Percentiles rank a stretch among this genome's conserved stretches.
Evolutionary conservation across 53 echinoderm and acorn worm genomes (phyloP).

Genomic region (Stichopus horrens): DNA sequence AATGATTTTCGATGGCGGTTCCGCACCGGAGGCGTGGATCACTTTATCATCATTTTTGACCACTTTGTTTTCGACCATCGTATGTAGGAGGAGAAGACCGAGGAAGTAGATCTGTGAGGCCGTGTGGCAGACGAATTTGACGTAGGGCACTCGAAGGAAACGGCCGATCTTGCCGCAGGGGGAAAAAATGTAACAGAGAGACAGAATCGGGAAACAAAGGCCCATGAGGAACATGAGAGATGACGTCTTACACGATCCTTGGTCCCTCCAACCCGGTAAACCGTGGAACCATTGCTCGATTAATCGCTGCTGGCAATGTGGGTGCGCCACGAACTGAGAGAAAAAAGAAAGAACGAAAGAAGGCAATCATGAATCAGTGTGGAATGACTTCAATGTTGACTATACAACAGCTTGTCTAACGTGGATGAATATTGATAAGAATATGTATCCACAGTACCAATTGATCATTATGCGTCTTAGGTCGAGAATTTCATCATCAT

Average conservation of each 20-base stretch:
- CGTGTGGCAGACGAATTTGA: slow-evolving; percentile 97
- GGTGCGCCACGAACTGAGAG: slow-evolving; percentile 91
- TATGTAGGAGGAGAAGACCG: slow-evolving; percentile 79
- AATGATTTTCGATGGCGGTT: slow-evolving; percentile 64
- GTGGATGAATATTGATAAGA: too few species aligned
- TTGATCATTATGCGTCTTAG: too few species aligned
- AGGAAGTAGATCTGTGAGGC: slow-evolving; percentile 87
- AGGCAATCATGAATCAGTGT: neutral
- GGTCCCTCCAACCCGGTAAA: slow-evolving; percentile 94
- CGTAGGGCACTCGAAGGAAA: slow-evolving; percentile 91
- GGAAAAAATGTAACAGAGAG: slow-evolving; percentile 78
- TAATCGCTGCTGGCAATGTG: slow-evolving; percentile 94
- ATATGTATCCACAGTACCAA: too few species aligned
- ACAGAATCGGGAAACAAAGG: slow-evolving; percentile 79
- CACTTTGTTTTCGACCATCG: slow-evolving; percentile 64
- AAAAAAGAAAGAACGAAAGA: neutral
- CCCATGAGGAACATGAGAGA: slow-evolving; percentile 79
- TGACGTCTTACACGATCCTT: slow-evolving; percentile 57
- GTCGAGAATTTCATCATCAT: too few species aligned
- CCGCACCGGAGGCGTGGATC: slow-evolving; percentile 12
- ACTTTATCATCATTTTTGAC: neutral
- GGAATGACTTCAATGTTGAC: too few species aligned
- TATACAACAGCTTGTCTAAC: too few species aligned
- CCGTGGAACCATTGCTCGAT: slow-evolving; percentile 97
- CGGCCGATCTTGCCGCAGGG: slow-evolving; percentile 77